phyloP scores from a whole-genome alignment of 2,797 vertebrate species.

The Tolypeutes matacus region DNA sequence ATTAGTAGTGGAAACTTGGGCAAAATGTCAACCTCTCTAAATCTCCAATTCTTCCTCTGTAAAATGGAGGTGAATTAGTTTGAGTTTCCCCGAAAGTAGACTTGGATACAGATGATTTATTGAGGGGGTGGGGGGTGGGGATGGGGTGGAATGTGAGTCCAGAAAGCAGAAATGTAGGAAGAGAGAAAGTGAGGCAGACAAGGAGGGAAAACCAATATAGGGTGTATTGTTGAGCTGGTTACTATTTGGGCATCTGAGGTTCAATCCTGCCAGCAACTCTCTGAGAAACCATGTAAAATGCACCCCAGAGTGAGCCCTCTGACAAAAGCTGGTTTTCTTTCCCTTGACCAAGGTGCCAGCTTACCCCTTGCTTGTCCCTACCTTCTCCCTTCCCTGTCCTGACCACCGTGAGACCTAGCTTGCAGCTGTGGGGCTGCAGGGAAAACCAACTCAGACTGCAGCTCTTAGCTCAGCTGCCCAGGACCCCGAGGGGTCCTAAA shows the following conservation, averaged over 20 bases:
- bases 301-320: neutral
- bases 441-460: too few species aligned
- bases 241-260: neutral
- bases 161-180: neutral
- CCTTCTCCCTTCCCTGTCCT: too few species aligned
- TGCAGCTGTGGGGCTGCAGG: too few species aligned
- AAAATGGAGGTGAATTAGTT: neutral
- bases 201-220: neutral
- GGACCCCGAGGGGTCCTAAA: too few species aligned
- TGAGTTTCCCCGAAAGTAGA: neutral
- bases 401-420: too few species aligned
- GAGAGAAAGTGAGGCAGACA: neutral
- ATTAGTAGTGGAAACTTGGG: neutral
- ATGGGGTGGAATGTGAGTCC: neutral
- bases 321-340: too few species aligned
- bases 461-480: too few species aligned
- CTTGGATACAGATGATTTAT: neutral
- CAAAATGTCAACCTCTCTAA: neutral
- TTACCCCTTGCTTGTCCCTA: too few species aligned
- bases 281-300: neutral
- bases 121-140: too few species aligned
- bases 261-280: neutral
- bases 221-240: neutral
- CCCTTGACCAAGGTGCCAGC: too few species aligned
- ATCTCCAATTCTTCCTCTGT: neutral